Evolutionary conservation across 92 coral and sea anemone genomes (phyloP).

Genomic region (Siderastrea siderea): DNA sequence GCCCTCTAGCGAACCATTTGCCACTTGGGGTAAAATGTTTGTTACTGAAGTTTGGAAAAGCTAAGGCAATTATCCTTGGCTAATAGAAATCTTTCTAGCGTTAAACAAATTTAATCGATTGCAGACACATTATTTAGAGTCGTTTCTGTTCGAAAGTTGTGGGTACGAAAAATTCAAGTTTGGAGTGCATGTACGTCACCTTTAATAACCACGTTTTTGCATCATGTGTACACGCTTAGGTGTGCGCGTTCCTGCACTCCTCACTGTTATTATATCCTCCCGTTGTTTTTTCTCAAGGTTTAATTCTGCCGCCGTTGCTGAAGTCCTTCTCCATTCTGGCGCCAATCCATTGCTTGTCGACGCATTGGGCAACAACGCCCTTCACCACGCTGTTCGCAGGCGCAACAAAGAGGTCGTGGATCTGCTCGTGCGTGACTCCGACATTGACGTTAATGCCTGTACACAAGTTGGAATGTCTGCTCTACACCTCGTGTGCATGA

Average conservation of each 20-base stretch:
- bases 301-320: slow-evolving; percentile 49
- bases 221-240: too few species aligned
- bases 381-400: slow-evolving; percentile 60
- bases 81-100: too few species aligned
- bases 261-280: not conserved
- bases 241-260: not conserved
- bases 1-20: too few species aligned
- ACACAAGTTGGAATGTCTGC: slow-evolving; percentile 43
- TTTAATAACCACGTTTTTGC: too few species aligned
- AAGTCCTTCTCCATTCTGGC: slow-evolving; percentile 50
- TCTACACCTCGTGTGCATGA: slow-evolving; percentile 57
- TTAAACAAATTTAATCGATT: too few species aligned
- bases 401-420: slow-evolving; percentile 48
- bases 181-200: too few species aligned
- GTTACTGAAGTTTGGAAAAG: too few species aligned
- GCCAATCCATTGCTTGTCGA: slow-evolving; percentile 51
- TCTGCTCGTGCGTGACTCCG: slow-evolving; percentile 40
- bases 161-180: too few species aligned
- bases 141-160: too few species aligned
- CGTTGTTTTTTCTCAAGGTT: slow-evolving; percentile 22
- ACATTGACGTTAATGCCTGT: slow-evolving; percentile 44
- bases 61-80: too few species aligned
- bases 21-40: too few species aligned
- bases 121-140: too few species aligned
- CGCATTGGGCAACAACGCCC: slow-evolving; percentile 36